phyloP scores from a whole-genome alignment of 2,113 vertebrate species.

The Bujurquina vittata region DNA sequence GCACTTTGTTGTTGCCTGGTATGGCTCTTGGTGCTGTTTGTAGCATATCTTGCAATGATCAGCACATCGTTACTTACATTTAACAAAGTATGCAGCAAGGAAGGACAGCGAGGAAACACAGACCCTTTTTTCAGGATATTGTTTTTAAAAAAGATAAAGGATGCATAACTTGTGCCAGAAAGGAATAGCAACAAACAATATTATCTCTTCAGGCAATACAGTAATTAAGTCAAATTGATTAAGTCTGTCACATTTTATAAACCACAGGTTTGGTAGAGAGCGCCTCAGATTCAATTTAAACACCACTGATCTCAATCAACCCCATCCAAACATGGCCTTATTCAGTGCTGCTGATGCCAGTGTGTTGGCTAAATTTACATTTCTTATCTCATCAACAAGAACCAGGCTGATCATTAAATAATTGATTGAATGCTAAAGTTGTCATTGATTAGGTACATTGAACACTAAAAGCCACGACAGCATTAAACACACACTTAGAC shows the following conservation, averaged over 20 bases:
- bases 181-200: conserved; percentile 24
- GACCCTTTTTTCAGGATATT: neutral
- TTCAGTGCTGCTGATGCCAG: neutral
- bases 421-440: conserved; percentile 33
- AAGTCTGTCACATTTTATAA: conserved; percentile 64
- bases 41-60: conserved; percentile 18
- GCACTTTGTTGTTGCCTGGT: conserved; percentile 22
- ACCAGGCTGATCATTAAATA: conserved; percentile 26
- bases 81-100: neutral
- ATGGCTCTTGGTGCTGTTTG: conserved; percentile 16
- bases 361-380: conserved; percentile 5
- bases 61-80: conserved; percentile 9
- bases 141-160: conserved; percentile 5
- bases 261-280: conserved; percentile 45
- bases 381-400: conserved; percentile 12
- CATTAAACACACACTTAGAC: neutral
- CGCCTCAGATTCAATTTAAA: conserved; percentile 56
- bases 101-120: neutral
- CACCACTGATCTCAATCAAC: conserved; percentile 59
- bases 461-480: neutral
- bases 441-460: conserved; percentile 17
- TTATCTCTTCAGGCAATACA: conserved; percentile 34
- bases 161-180: conserved; percentile 20
- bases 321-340: conserved; percentile 15
- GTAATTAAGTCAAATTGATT: conserved; percentile 72